Conservation (phyloP, 2,113 vertebrate genomes). For the Rhinolophus sinicus region DNA sequence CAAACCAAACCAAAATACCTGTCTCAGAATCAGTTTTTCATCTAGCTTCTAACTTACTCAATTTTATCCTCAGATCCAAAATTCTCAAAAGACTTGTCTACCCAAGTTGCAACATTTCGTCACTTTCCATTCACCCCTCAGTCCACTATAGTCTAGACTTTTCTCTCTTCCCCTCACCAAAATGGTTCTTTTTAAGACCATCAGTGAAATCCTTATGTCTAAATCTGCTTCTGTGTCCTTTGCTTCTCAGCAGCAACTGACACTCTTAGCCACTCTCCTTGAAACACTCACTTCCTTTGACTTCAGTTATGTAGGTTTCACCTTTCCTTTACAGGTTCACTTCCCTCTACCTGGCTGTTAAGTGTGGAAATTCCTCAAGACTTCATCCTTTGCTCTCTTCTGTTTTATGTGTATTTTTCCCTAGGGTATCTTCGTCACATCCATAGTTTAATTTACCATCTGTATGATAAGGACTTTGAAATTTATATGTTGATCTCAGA, state of each 20-base stretch:
- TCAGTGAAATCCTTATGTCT: background rate
- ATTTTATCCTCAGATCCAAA: background rate
- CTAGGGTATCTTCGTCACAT: background rate
- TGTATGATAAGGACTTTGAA: background rate
- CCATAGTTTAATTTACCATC: background rate
- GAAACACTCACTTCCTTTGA: background rate
- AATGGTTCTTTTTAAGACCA: background rate
- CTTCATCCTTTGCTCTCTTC: background rate
- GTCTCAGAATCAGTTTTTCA: background rate
- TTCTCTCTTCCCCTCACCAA: background rate
- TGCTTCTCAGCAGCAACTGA: background rate
- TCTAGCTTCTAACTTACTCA: background rate
- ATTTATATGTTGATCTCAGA: conserved; percentile 26
- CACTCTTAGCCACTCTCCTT: background rate
- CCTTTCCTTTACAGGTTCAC: background rate
- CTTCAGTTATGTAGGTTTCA: background rate
- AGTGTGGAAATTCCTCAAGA: background rate
- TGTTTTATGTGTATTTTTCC: background rate
- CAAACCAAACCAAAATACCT: background rate
- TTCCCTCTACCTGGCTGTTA: background rate
- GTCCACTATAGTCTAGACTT: background rate
- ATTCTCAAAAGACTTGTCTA: background rate
- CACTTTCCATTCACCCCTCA: background rate
- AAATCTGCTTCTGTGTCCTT: conserved; percentile 13
- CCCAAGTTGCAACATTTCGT: background rate